These are phyloP conservation scores for Cardiocondyla obscurior DNA, from an alignment of 1,140 invertebrate species.

Conservation along the genomic window DNA sequence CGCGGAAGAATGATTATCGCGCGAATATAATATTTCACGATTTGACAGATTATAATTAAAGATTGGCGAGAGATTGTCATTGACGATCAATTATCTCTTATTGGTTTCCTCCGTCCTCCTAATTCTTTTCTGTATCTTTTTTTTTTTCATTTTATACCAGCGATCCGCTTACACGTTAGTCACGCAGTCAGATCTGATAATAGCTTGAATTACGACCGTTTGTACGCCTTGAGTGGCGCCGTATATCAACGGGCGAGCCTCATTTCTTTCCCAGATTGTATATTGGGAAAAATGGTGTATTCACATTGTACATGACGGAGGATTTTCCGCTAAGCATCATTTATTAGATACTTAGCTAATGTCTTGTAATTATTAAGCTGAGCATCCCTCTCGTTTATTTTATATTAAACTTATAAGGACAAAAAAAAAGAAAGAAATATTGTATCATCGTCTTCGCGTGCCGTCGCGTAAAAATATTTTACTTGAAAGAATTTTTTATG, in stretches of 20 bases:
- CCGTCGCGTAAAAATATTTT: neutral
- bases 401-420: neutral
- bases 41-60: neutral
- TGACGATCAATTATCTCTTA: neutral
- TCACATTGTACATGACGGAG: slow-evolving; percentile 72
- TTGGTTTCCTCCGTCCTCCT: neutral
- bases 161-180: slow-evolving; percentile 59
- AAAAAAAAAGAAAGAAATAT: neutral
- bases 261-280: slow-evolving; percentile 74
- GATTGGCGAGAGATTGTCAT: slow-evolving; percentile 9
- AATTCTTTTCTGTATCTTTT: slow-evolving; percentile 11
- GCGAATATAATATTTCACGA: neutral
- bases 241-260: slow-evolving; percentile 68
- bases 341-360: slow-evolving; percentile 58
- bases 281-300: slow-evolving; percentile 75
- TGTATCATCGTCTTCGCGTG: neutral
- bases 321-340: slow-evolving; percentile 14
- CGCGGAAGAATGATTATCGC: neutral
- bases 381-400: slow-evolving; percentile 22
- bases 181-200: slow-evolving; percentile 71
- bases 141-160: neutral
- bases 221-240: slow-evolving; percentile 69
- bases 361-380: slow-evolving; percentile 67
- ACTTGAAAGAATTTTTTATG: neutral
- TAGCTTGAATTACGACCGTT: slow-evolving; percentile 72